Evolutionary conservation across 37 sponge, comb jelly and placozoan genomes (phyloP), one percentile per base, ranked within the genome.

Genomic region (Ephydatia muelleri): DNA sequence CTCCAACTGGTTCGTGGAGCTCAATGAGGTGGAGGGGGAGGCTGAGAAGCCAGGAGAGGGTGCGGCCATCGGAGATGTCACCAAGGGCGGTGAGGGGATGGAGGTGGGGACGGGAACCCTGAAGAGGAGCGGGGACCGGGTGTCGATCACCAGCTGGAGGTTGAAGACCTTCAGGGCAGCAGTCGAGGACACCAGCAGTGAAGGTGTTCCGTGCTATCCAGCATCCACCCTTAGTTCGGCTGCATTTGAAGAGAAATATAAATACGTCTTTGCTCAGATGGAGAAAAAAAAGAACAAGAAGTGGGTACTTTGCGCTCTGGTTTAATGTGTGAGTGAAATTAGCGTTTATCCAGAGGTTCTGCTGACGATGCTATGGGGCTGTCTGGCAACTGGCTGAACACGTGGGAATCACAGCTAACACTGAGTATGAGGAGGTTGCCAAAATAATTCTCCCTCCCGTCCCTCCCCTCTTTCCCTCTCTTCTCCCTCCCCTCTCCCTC

Each of bases 1-100:
- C 25, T 72, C 92, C 8, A 79, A 47, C 32, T 95, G 95, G 95
- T 95, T 95, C 72, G 83, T 92, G 23, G 77, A 85, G 23, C 71
- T 85, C 74, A 73, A 77, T 30, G 88, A 80, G 25, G 70, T 31
- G 32, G 84, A 70, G 19, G 72, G 5, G 26, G 31, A 23, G 31
- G 80, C 9, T 0, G 80, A 64, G 1, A 29, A 32, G 32, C 14
- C 13, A 32, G 65, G 65, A 21, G 66, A 65, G 23, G 65, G n/a
- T 9, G 65, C 30, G 32, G 16, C 22, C 35, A 5, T 25, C 66
- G 33, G 28, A 0, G 65, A 31, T 3, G 68, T 1, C 12, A 34
- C 27, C 1, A 49, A 38, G 57, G 32, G 49, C 48, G 27, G 36
- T 13, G 75, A 75, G 43, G 36, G 75, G 26, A 9, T 75, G 75